Evolutionary conservation across 37 sponge, comb jelly and placozoan species (phyloP).

Genomic region (Beroe ovata): DNA sequence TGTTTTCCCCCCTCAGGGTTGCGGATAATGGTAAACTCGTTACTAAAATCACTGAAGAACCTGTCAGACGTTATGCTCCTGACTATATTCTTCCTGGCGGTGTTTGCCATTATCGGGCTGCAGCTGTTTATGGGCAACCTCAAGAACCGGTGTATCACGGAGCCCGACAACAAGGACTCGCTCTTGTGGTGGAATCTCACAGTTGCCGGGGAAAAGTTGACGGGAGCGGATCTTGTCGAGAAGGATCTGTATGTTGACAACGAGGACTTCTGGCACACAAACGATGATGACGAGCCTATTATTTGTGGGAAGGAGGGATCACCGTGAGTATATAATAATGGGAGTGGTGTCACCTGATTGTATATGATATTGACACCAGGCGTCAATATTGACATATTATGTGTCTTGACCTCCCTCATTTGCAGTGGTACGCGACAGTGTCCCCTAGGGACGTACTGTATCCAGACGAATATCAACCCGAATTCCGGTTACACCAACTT

Average conservation of each 20-base stretch:
- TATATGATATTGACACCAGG: not conserved
- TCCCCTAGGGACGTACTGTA: not conserved
- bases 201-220: not conserved
- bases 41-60: slow-evolving; percentile 67
- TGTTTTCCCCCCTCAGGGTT: slow-evolving; percentile 35
- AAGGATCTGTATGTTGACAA: not conserved
- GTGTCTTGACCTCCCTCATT: too few species aligned
- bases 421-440: slow-evolving; percentile 66
- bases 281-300: not conserved
- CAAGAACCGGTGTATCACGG: slow-evolving; percentile 23
- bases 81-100: slow-evolving; percentile 66
- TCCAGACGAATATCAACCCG: slow-evolving; percentile 23
- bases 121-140: slow-evolving; percentile 68
- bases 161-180: not conserved
- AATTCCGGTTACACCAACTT: slow-evolving; percentile 17
- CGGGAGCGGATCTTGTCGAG: not conserved
- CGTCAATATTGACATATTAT: not conserved
- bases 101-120: slow-evolving; percentile 66
- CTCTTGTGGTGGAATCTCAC: not conserved
- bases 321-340: slow-evolving; percentile 5
- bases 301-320: slow-evolving; percentile 1
- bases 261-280: not conserved
- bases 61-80: slow-evolving; percentile 65
- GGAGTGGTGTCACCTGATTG: not conserved
- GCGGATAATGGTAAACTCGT: slow-evolving; percentile 67